A percentile compares a stretch with the other conserved stretches of the same genome.
phyloP scores from a whole-genome alignment of 2,888 invertebrate species.

The Hirudinaria manillensis region DNA sequence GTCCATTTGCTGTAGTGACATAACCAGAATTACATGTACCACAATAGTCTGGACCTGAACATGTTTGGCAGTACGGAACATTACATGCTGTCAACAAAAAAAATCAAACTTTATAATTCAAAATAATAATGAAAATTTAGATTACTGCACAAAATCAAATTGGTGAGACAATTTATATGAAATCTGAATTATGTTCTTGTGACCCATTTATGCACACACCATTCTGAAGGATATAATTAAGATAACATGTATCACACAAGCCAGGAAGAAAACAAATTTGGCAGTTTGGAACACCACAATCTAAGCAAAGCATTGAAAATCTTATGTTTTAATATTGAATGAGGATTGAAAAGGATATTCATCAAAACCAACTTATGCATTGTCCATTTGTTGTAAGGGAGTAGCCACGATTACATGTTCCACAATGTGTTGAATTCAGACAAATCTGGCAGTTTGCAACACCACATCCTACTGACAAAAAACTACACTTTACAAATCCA shows the following conservation, averaged over 20 bases:
- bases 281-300: not conserved
- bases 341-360: not conserved
- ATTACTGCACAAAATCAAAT: too few species aligned
- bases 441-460: not conserved
- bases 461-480: not conserved
- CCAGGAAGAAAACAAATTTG: not conserved
- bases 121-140: too few species aligned
- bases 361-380: not conserved
- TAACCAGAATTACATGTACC: too few species aligned
- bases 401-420: not conserved
- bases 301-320: not conserved
- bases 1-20: too few species aligned
- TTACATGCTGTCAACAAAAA: too few species aligned
- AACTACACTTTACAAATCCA: too few species aligned
- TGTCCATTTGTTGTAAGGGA: not conserved
- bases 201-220: too few species aligned
- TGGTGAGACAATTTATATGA: too few species aligned
- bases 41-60: too few species aligned
- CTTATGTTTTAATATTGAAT: not conserved
- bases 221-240: not conserved
- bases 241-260: not conserved
- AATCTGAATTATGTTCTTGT: too few species aligned
- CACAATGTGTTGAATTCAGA: not conserved
- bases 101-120: too few species aligned
- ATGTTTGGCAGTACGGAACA: too few species aligned